A percentile compares a stretch with the other conserved stretches of the same genome.
Conservation (phyloP, 2,113 vertebrate species). For the Mugil cephalus region DNA sequence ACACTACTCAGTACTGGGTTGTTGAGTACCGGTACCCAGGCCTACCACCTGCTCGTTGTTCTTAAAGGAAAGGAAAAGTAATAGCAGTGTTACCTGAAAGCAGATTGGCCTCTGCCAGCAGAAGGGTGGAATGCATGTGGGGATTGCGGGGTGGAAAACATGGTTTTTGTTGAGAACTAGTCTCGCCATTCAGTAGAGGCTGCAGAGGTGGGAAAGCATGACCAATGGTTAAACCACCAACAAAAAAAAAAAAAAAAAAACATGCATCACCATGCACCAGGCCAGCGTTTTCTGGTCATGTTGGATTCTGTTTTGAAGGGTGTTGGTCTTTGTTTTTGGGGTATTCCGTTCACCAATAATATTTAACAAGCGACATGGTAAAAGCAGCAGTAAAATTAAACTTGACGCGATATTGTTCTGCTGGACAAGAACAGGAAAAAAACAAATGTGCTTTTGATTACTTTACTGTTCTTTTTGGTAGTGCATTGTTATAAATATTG, state of each 20-base stretch:
- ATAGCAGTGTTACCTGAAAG: too few species aligned
- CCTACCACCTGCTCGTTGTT: too few species aligned
- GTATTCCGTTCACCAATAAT: conserved; percentile 57
- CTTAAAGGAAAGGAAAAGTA: too few species aligned
- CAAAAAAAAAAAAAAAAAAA: conserved; percentile 15
- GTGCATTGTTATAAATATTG: too few species aligned
- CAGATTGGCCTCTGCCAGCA: too few species aligned
- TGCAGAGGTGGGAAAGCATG: conserved; percentile 32
- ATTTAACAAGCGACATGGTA: conserved; percentile 68
- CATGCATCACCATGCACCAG: not conserved
- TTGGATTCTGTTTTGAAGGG: conserved; percentile 40
- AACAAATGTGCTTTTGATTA: conserved; percentile 34
- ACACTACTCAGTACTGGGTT: too few species aligned
- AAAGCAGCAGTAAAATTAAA: conserved; percentile 57
- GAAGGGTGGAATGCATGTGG: not conserved
- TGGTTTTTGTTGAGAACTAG: conserved; percentile 26
- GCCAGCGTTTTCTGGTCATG: conserved; percentile 17
- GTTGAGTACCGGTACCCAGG: too few species aligned
- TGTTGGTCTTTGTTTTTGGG: conserved; percentile 57
- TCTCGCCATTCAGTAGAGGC: conserved; percentile 2
- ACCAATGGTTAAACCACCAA: conserved; percentile 16
- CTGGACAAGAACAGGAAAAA: conserved; percentile 19
- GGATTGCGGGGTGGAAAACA: conserved; percentile 29
- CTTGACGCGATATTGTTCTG: conserved; percentile 39
- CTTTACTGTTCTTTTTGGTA: conserved; percentile 31